Conservation (phyloP, 2,797 vertebrate genomes). For the Pteronotus mesoamericanus region DNA sequence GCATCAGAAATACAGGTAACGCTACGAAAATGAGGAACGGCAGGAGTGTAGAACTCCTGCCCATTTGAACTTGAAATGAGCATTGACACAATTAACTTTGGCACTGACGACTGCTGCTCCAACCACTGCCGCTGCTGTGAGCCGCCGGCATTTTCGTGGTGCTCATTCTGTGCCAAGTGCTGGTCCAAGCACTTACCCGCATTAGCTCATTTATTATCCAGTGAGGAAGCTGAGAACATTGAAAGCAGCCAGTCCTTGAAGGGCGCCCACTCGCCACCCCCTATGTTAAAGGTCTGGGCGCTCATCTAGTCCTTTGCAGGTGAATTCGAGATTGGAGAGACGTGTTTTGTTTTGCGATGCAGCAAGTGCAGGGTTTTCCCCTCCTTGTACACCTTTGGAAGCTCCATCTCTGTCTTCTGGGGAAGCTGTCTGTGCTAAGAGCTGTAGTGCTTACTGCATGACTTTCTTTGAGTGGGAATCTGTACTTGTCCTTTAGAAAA, state of each 20-base stretch:
- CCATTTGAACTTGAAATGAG: not conserved
- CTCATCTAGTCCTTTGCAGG: not conserved
- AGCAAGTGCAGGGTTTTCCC: not conserved
- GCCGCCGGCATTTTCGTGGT: not conserved
- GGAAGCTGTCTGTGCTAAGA: not conserved
- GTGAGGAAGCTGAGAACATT: not conserved
- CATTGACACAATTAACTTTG: not conserved
- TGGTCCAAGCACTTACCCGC: too few relatives aligned
- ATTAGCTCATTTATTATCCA: not conserved
- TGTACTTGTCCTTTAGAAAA: not conserved
- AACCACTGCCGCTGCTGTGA: accelerated
- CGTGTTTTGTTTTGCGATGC: not conserved
- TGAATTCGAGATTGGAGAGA: not conserved
- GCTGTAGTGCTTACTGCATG: not conserved
- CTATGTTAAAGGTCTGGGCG: not conserved
- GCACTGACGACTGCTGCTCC: not conserved
- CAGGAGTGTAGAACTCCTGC: accelerated
- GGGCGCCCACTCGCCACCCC: not conserved
- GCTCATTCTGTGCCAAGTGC: accelerated
- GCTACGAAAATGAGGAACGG: not conserved
- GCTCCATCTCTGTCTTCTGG: not conserved
- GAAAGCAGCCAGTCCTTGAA: not conserved
- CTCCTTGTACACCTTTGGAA: not conserved
- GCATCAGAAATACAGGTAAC: slow-evolving; percentile 95
- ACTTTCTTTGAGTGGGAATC: not conserved